A percentile compares a stretch with the other conserved stretches of the same genome.
These are phyloP conservation scores for Brachyhypopomus gauderio DNA, from an alignment of 2,113 vertebrate species.

Conservation along the genomic window DNA sequence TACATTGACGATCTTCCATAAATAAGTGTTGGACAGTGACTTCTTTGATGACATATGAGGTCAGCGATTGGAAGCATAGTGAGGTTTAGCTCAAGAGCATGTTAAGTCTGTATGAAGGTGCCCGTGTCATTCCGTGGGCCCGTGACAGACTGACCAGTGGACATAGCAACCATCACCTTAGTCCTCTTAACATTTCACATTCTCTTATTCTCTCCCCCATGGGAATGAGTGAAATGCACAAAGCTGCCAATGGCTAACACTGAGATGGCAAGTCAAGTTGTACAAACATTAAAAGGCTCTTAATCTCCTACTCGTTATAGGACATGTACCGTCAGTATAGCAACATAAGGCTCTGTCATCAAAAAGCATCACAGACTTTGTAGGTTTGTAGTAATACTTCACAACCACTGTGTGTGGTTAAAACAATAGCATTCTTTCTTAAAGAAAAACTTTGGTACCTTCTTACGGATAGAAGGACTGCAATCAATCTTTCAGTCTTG, in stretches of 20 bases:
- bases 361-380: slow-evolving; percentile 45
- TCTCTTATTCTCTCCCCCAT: background rate
- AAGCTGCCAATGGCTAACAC: slow-evolving; percentile 60
- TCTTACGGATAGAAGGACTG: background rate
- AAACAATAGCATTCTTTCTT: slow-evolving; percentile 63
- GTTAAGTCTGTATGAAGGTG: background rate
- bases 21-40: slow-evolving; percentile 87
- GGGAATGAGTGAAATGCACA: slow-evolving; percentile 14
- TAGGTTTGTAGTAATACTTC: slow-evolving; percentile 65
- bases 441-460: slow-evolving; percentile 59
- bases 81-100: slow-evolving; percentile 64
- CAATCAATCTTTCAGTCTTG: slow-evolving; percentile 42
- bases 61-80: slow-evolving; percentile 86
- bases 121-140: slow-evolving; percentile 26
- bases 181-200: background rate
- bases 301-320: background rate
- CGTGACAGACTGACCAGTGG: slow-evolving; percentile 33
- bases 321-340: slow-evolving; percentile 10
- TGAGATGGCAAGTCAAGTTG: slow-evolving; percentile 44
- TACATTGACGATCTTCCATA: slow-evolving; percentile 90
- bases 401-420: slow-evolving; percentile 68
- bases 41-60: slow-evolving; percentile 73
- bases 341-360: slow-evolving; percentile 19
- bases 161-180: slow-evolving; percentile 4
- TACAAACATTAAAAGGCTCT: background rate